Evolutionary conservation across 2,888 invertebrate species (phyloP).

Genomic region (Arenicola marina): DNA sequence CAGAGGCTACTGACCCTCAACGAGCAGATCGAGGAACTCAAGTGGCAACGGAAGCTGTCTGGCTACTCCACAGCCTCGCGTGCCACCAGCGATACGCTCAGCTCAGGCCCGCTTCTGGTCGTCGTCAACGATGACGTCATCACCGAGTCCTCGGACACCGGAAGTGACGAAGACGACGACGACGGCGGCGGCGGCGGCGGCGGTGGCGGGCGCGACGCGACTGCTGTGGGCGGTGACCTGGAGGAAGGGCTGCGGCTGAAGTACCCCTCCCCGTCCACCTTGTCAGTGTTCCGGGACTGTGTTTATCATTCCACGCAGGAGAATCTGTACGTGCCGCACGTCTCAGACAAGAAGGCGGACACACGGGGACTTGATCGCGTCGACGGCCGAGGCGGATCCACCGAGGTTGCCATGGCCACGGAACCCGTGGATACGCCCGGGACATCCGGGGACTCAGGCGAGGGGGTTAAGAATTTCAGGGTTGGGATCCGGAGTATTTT

Average conservation of each 20-base stretch:
- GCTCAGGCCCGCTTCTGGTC: not conserved
- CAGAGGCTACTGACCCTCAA: slow-evolving; percentile 53
- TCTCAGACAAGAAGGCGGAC: too few species aligned
- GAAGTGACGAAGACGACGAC: not conserved
- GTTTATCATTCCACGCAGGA: not conserved
- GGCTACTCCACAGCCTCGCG: slow-evolving; percentile 2
- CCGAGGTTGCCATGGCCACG: too few species aligned
- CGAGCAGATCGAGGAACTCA: slow-evolving; percentile 54
- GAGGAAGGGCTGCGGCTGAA: slow-evolving; percentile 3
- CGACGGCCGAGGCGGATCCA: too few species aligned
- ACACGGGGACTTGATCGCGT: too few species aligned
- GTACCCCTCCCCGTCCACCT: slow-evolving; percentile 28
- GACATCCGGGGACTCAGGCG: too few species aligned
- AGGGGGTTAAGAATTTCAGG: too few species aligned
- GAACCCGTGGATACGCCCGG: too few species aligned
- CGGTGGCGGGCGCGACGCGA: not conserved
- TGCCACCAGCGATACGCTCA: not conserved
- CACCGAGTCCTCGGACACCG: not conserved
- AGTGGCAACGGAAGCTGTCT: slow-evolving; percentile 41
- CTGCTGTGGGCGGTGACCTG: not conserved
- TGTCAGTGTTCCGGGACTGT: slow-evolving; percentile 20
- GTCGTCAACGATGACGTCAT: not conserved
- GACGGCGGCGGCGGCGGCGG: not conserved
- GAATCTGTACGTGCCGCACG: not conserved
- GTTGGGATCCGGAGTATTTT: too few species aligned